Conservation (phyloP, 2,113 vertebrate species). For the Tiliqua scincoides region DNA sequence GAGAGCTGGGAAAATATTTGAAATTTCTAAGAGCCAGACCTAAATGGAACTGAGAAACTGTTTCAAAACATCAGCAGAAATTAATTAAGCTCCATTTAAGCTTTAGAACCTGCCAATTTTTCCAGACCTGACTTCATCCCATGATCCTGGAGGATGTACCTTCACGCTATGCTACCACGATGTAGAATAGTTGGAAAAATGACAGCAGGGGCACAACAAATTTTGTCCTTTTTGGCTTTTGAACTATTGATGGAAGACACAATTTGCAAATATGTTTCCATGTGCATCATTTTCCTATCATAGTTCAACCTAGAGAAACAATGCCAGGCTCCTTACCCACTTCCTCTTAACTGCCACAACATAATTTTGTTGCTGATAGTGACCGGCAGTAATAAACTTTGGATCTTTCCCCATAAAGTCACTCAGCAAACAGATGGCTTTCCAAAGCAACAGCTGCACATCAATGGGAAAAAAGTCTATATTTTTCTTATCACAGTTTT, state of each 20-base stretch:
- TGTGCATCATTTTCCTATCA: not conserved
- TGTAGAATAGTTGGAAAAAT: not conserved
- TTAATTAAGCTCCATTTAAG: not conserved
- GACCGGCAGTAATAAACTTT: slow-evolving; percentile 28
- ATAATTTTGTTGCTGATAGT: not conserved
- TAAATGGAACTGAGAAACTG: not conserved
- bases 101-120: not conserved
- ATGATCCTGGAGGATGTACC: not conserved
- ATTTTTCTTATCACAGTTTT: slow-evolving; percentile 51
- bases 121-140: too few species aligned
- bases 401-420: slow-evolving; percentile 6
- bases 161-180: not conserved
- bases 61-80: not conserved
- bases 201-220: not conserved
- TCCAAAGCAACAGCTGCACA: slow-evolving; percentile 65
- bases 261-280: not conserved
- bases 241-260: not conserved
- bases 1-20: not conserved
- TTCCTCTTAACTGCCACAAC: not conserved
- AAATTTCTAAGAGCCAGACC: not conserved
- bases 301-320: not conserved
- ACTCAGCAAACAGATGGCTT: slow-evolving; percentile 48
- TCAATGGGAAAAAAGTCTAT: slow-evolving; percentile 28
- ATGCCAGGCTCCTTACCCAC: not conserved
- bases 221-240: not conserved